These are phyloP conservation scores for Tiliqua scincoides DNA, from an alignment of 2,113 vertebrate species.

Conservation along the genomic window DNA sequence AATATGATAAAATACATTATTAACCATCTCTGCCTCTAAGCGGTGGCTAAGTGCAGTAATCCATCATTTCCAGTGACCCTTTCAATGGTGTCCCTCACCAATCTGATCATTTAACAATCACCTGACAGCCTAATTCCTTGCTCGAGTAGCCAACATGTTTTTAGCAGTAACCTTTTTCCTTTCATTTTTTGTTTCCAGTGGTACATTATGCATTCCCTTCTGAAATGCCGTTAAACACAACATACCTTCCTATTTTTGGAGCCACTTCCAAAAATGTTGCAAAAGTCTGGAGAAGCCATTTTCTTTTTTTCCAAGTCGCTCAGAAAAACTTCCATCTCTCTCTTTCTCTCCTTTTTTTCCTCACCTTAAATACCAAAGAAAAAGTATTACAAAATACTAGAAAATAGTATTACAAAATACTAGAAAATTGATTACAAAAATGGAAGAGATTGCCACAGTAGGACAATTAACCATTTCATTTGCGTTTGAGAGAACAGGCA, in stretches of 20 bases:
- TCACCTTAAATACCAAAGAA: too few relatives aligned
- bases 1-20: constrained; percentile 41
- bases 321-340: constrained; percentile 53
- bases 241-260: constrained; percentile 55
- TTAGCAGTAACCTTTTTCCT: constrained; percentile 47
- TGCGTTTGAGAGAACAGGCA: too few relatives aligned
- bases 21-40: constrained; percentile 52
- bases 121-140: constrained; percentile 62
- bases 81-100: constrained; percentile 60
- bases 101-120: constrained; percentile 56
- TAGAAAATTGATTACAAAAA: too few relatives aligned
- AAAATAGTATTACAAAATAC: too few relatives aligned
- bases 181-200: neutral
- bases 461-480: too few relatives aligned
- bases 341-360: constrained; percentile 56
- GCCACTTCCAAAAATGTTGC: constrained; percentile 49
- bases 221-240: constrained; percentile 60
- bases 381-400: too few relatives aligned
- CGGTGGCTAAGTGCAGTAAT: constrained; percentile 69
- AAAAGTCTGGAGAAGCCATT: constrained; percentile 70
- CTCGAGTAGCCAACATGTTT: constrained; percentile 66
- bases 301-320: constrained; percentile 55
- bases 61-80: constrained; percentile 67
- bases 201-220: constrained; percentile 55
- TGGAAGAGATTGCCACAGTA: too few relatives aligned